These are phyloP conservation scores for Semnornis frantzii DNA, from an alignment of 2,113 vertebrate species.

Conservation along the genomic window DNA sequence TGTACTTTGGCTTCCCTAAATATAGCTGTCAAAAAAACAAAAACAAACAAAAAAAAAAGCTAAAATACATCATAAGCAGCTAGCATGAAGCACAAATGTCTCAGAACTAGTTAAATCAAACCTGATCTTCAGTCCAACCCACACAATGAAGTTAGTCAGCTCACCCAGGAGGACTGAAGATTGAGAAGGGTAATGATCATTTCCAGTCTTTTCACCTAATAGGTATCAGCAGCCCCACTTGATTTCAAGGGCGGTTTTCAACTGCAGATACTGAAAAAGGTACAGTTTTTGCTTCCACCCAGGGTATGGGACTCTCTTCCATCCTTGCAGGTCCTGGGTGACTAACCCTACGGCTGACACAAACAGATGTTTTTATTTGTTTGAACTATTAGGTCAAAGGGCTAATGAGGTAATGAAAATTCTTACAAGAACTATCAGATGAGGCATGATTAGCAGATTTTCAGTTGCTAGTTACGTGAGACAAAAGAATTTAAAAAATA, in stretches of 20 bases:
- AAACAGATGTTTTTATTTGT: slow-evolving; percentile 59
- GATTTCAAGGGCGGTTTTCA: slow-evolving; percentile 3
- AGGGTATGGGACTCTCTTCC: background rate
- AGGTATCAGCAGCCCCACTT: background rate
- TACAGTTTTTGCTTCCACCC: background rate
- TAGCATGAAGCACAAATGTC: background rate
- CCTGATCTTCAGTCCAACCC: background rate
- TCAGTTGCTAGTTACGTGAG: slow-evolving; percentile 18
- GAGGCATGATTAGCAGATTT: slow-evolving; percentile 48
- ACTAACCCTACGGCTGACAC: slow-evolving; percentile 17
- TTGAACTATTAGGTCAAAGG: slow-evolving; percentile 66
- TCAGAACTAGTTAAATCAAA: background rate
- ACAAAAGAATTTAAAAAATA: slow-evolving; percentile 4
- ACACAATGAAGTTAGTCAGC: background rate
- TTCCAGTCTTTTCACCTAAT: background rate
- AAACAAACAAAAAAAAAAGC: background rate
- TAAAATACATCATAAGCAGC: background rate
- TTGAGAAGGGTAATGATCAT: background rate
- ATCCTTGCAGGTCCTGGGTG: background rate
- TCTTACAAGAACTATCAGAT: slow-evolving; percentile 48
- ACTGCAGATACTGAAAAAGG: background rate
- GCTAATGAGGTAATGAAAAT: slow-evolving; percentile 67
- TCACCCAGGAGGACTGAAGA: background rate
- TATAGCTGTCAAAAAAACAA: background rate
- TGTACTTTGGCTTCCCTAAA: background rate